Conservation (phyloP, 2,888 invertebrate genomes). For the Temnothorax rugatulus region DNA sequence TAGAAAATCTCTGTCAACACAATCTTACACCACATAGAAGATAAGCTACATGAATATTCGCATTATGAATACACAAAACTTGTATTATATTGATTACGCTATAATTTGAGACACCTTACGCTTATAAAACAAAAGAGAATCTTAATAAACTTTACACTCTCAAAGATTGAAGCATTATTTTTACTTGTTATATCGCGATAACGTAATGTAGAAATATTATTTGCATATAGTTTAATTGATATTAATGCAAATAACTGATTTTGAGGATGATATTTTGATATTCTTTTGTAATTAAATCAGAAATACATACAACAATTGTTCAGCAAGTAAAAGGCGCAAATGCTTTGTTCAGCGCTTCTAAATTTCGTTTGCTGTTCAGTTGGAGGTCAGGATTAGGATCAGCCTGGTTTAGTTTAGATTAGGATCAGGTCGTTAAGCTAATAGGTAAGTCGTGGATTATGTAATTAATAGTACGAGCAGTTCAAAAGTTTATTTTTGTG, state of each 20-base stretch:
- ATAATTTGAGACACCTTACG: background rate
- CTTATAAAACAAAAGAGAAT: background rate
- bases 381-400: constrained; percentile 6
- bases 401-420: constrained; percentile 1
- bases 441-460: constrained; percentile 4
- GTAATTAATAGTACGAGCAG: background rate
- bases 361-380: background rate
- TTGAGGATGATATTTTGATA: background rate
- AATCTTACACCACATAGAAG: background rate
- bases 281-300: background rate
- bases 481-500: background rate
- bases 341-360: background rate
- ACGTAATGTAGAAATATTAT: background rate
- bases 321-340: background rate
- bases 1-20: background rate
- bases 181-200: background rate
- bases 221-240: background rate
- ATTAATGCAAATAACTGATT: background rate
- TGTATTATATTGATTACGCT: background rate
- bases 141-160: background rate
- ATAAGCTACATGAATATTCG: background rate
- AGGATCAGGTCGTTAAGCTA: constrained; percentile 10
- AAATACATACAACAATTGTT: background rate
- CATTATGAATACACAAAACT: background rate
- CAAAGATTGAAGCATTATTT: background rate